A percentile compares a stretch with the other conserved stretches of the same genome.
Evolutionary conservation across 2,113 vertebrate species (phyloP).

Genomic region (Catharus minimus): DNA sequence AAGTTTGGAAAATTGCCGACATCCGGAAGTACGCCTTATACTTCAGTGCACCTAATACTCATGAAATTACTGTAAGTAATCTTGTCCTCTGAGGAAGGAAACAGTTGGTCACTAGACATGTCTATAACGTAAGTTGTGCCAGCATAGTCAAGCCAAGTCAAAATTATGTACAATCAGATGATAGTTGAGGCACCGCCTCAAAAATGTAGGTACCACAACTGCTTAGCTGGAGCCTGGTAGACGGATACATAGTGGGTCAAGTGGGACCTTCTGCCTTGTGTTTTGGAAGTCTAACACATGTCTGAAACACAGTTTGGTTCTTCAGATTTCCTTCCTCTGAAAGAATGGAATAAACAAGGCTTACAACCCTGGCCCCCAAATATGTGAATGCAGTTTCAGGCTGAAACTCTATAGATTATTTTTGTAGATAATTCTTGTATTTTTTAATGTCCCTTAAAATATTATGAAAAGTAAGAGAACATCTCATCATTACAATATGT

Average conservation of each 20-base stretch:
- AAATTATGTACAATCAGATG: neutral
- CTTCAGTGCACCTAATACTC: no score
- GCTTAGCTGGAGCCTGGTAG: neutral
- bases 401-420: neutral
- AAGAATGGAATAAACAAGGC: neutral
- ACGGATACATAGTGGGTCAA: neutral
- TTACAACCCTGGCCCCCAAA: neutral
- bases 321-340: neutral
- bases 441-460: neutral
- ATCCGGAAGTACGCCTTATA: no score
- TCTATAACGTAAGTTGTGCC: neutral
- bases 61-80: neutral
- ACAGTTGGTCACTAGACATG: neutral
- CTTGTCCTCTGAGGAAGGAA: neutral
- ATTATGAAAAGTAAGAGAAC: neutral
- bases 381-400: neutral
- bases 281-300: neutral
- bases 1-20: no score
- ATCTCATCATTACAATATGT: neutral
- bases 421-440: neutral
- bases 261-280: neutral
- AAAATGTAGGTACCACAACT: neutral
- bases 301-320: neutral
- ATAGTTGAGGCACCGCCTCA: neutral
- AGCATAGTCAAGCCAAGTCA: neutral